Evolutionary conservation across 2,113 vertebrate species (phyloP).

Genomic region (Otis tarda): DNA sequence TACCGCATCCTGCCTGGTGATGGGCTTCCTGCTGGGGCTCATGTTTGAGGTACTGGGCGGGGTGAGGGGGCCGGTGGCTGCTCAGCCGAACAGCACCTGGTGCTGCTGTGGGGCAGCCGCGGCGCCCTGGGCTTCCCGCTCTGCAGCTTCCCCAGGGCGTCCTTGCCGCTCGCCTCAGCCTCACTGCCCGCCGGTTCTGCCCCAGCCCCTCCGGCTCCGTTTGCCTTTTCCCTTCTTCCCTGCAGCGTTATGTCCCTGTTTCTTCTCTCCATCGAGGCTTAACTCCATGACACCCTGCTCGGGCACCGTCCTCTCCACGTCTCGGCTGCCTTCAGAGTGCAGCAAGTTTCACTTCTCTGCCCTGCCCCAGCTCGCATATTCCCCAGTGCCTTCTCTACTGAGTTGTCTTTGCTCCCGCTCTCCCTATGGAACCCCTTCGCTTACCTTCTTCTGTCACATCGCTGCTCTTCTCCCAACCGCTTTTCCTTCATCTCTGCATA

Average conservation of each 20-base stretch:
- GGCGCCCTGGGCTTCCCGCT: not conserved
- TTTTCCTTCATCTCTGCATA: not conserved
- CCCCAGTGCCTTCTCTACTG: not conserved
- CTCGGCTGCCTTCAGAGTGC: not conserved
- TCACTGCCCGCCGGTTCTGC: too few species aligned
- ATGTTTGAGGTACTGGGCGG: conserved; percentile 77
- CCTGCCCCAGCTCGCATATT: fast-evolving
- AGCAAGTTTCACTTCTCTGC: not conserved
- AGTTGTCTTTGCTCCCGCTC: not conserved
- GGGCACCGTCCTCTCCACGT: fast-evolving
- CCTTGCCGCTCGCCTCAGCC: not conserved
- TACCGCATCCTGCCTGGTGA: conserved; percentile 72
- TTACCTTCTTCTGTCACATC: fast-evolving
- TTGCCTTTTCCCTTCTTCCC: not conserved
- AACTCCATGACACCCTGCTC: too few species aligned
- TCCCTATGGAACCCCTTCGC: fast-evolving
- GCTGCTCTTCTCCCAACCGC: fast-evolving
- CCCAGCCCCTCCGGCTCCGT: fast-evolving
- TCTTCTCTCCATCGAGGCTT: too few species aligned
- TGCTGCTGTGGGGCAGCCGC: not conserved
- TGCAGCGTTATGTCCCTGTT: too few species aligned
- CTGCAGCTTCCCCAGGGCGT: not conserved
- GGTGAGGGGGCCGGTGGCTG: not conserved
- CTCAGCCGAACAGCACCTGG: not conserved
- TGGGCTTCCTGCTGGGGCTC: conserved; percentile 74